A percentile compares a stretch with the other conserved stretches of the same genome.
Evolutionary conservation across 2,888 invertebrate species (phyloP).

Genomic region (Apodemia hepburni): DNA sequence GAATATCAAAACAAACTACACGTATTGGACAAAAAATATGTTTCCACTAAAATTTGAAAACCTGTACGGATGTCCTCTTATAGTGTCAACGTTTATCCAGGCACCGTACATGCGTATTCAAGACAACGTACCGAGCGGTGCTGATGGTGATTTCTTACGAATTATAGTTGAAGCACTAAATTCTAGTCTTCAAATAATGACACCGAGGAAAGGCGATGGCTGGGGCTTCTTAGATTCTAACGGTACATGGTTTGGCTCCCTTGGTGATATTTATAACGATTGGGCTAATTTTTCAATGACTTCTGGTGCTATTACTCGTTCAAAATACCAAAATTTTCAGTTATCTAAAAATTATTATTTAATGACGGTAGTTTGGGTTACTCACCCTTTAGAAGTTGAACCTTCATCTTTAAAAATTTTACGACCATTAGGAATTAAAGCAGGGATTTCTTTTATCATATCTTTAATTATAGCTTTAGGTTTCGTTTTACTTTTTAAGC

Average conservation of each 20-base stretch:
- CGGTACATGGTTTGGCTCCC: slow-evolving; percentile 59
- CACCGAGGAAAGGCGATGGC: slow-evolving; percentile 47
- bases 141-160: slow-evolving; percentile 54
- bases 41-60: slow-evolving; percentile 51
- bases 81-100: slow-evolving; percentile 55
- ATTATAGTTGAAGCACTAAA: slow-evolving; percentile 50
- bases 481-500: slow-evolving; percentile 42
- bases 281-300: slow-evolving; percentile 64
- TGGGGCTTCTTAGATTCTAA: slow-evolving; percentile 53
- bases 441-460: slow-evolving; percentile 43
- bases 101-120: slow-evolving; percentile 51
- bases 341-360: slow-evolving; percentile 48
- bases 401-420: slow-evolving; percentile 54
- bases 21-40: slow-evolving; percentile 23
- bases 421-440: slow-evolving; percentile 45
- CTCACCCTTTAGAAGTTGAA: slow-evolving; percentile 45
- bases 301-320: slow-evolving; percentile 49
- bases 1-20: neutral
- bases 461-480: slow-evolving; percentile 50
- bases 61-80: slow-evolving; percentile 49
- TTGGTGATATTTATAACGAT: slow-evolving; percentile 52
- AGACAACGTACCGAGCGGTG: slow-evolving; percentile 44
- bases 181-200: slow-evolving; percentile 47
- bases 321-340: slow-evolving; percentile 50
- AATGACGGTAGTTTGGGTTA: slow-evolving; percentile 49